Base-by-base conservation (phyloP, 2,888 invertebrate genomes). In the Leptothorax acervorum region DNA sequence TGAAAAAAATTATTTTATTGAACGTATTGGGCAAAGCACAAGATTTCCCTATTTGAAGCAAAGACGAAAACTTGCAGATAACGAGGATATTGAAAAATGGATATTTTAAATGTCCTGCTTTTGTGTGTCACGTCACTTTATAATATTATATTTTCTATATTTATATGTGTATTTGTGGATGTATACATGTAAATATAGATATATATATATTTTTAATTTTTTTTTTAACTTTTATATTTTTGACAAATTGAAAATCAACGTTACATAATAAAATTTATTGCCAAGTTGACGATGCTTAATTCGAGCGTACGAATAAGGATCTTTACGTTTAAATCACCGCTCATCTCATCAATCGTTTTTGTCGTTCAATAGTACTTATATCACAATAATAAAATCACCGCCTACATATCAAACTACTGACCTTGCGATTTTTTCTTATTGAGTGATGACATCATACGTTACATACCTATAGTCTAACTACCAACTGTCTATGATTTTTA, bases 371-470 rank as follows among this genome's bases (percentile, higher is more conserved):
- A 63, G 5, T 35, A 2, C 42, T 2, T 65, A 6, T 39, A 39
- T 39, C 18, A 11, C 8, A 35, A 57, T 71, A 71, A 48, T 70
- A 35, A 71, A 70, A 70, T 57, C 31, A 57, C 23, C 35, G 9
- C 18, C 45, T 12, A 28, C 15, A 6, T 45, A 78, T 78, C 15
- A 5, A 70, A 70, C 57, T 78, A 31, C 2, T 8, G 39, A 11
- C 39, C 31, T 70, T 31, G 55, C 2, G 2, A 18, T 31, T 57
- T 78, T 62, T 55, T 70, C 35, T 18, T 23, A 3, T 48, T 48
- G 15, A n/a, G 51, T 23, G 6, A n/a, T 86, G 84, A 87, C 39
- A 74, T 87, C 87, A 82, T 78, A 62, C 15, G 3, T 35, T 39
- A 31, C 42, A 51, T n/a, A 23, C 23, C 23, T 23, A 35, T 28